These are phyloP conservation scores for Phymatocera aterrima DNA, from an alignment of 2,888 invertebrate genomes.

Conservation along the genomic window DNA sequence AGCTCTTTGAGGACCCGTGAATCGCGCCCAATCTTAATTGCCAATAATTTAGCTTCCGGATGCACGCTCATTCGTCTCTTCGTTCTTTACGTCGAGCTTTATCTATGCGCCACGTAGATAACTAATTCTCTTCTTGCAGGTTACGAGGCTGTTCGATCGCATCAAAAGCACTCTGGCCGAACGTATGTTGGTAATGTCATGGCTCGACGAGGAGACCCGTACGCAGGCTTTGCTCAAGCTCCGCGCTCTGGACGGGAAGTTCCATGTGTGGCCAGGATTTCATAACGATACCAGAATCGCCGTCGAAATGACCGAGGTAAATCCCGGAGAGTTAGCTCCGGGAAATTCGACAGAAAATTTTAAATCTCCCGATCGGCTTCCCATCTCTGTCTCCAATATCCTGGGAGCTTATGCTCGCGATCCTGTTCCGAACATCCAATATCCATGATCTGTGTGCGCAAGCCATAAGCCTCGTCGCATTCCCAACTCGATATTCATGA, in stretches of 20 bases:
- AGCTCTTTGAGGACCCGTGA: too few relatives aligned
- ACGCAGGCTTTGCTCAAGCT: slow-evolving; percentile 73
- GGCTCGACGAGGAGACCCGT: slow-evolving; percentile 74
- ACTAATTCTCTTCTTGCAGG: slow-evolving; percentile 56
- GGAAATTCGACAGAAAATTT: too few relatives aligned
- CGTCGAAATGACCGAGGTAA: slow-evolving; percentile 68
- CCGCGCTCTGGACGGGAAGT: slow-evolving; percentile 72
- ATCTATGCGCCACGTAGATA: too few relatives aligned
- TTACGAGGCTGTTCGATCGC: slow-evolving; percentile 70
- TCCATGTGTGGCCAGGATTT: slow-evolving; percentile 74
- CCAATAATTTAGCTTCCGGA: too few relatives aligned
- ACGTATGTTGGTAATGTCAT: slow-evolving; percentile 72
- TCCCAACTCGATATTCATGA: too few relatives aligned
- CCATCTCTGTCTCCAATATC: not conserved
- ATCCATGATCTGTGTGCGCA: slow-evolving; percentile 16
- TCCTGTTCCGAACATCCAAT: slow-evolving; percentile 4
- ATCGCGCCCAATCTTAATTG: too few relatives aligned
- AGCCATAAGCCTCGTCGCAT: slow-evolving; percentile 9
- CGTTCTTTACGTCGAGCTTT: too few relatives aligned
- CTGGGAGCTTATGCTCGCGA: not conserved
- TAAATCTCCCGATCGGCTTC: not conserved
- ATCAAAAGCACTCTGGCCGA: slow-evolving; percentile 73
- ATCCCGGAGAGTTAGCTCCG: too few relatives aligned
- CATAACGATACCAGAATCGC: slow-evolving; percentile 67
- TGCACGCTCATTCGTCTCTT: too few relatives aligned